phyloP scores from a whole-genome alignment of 2,113 vertebrate genomes.

The Equus przewalskii region DNA sequence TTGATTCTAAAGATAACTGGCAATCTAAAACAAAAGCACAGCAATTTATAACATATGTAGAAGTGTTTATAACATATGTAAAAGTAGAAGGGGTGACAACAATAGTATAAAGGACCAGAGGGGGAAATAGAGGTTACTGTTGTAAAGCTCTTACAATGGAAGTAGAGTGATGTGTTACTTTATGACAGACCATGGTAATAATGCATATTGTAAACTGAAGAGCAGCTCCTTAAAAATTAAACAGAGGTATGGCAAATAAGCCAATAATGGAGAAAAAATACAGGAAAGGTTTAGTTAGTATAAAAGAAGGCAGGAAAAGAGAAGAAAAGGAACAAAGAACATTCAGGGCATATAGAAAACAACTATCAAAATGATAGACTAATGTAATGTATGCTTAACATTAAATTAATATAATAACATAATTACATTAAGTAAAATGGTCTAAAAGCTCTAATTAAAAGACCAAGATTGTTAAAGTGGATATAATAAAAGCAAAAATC shows the following conservation, averaged over 20 bases:
- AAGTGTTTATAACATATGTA: background rate
- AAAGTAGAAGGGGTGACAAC: background rate
- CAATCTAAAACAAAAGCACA: background rate
- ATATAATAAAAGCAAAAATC: background rate
- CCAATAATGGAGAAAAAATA: background rate
- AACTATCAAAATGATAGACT: background rate
- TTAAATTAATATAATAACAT: background rate
- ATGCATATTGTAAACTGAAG: background rate
- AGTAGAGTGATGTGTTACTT: background rate
- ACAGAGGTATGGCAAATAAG: background rate
- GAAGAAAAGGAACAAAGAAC: background rate
- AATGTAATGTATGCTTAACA: background rate
- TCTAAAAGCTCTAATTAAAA: constrained; percentile 26
- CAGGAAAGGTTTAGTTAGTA: background rate
- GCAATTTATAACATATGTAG: background rate
- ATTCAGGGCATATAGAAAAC: background rate
- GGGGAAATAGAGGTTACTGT: background rate
- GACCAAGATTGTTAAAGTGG: background rate
- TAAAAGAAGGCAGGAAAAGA: background rate
- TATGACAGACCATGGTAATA: background rate
- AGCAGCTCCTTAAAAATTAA: background rate
- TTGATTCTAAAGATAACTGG: constrained; percentile 9
- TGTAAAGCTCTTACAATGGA: background rate
- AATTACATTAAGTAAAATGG: constrained; percentile 3
- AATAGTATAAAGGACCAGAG: background rate